A percentile compares a stretch with the other conserved stretches of the same genome.
phyloP scores from a whole-genome alignment of 2,113 vertebrate species.

The Thryonomys swinderianus region DNA sequence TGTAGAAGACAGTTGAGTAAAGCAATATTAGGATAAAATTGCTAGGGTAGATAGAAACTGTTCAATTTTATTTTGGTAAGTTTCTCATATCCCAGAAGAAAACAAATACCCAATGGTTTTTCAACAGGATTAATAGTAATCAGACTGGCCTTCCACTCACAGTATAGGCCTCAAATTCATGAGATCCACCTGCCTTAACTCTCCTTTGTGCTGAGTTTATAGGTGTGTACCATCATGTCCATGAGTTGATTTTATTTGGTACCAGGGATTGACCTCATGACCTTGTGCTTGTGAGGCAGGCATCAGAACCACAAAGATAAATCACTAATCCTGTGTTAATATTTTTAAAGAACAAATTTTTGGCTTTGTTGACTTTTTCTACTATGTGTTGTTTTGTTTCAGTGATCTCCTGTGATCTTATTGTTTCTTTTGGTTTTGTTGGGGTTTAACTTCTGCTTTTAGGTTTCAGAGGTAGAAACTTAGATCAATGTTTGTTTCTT shows the following conservation, averaged over 20 bases:
- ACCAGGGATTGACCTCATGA: too few relatives aligned
- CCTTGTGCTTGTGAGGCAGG: too few relatives aligned
- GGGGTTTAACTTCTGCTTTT: conserved; percentile 1
- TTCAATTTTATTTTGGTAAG: conserved; percentile 1
- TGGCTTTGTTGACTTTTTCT: not conserved
- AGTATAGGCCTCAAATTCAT: not conserved
- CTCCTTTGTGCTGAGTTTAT: not conserved
- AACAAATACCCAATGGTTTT: not conserved
- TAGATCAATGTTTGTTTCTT: not conserved
- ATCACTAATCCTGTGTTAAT: not conserved
- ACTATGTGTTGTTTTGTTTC: not conserved
- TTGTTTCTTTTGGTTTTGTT: not conserved
- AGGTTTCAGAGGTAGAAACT: not conserved
- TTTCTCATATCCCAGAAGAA: not conserved
- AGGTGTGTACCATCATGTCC: not conserved
- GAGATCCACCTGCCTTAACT: not conserved
- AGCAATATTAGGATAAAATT: not conserved
- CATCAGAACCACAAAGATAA: too few relatives aligned
- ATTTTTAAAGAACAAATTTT: conserved; percentile 21
- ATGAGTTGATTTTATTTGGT: not conserved
- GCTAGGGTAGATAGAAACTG: not conserved
- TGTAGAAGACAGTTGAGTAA: not conserved
- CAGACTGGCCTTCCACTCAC: not conserved
- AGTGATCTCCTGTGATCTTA: not conserved
- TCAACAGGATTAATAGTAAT: not conserved